phyloP scores from a whole-genome alignment of 2,797 vertebrate species.

The Odontamblyopus rebecca region DNA sequence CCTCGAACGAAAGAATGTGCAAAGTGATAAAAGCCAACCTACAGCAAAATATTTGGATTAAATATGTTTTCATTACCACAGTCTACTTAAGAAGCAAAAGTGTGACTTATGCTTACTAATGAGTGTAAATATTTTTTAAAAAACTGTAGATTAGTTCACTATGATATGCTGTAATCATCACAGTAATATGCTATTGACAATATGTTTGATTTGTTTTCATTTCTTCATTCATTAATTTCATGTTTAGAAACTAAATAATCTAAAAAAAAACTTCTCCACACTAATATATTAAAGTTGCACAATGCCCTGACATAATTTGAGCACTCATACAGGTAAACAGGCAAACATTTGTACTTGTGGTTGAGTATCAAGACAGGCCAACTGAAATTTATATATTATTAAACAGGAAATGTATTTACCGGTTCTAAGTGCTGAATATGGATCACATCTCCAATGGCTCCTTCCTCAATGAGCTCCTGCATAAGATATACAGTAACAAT shows the following conservation, averaged over 20 bases:
- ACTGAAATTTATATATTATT: not conserved
- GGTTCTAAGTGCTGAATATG: slow-evolving; percentile 88
- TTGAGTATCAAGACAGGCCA: not conserved
- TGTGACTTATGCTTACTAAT: no score
- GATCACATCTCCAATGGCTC: slow-evolving; percentile 79
- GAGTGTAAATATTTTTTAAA: no score
- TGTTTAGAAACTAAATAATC: not conserved
- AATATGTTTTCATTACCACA: not conserved
- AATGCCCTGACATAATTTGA: no score
- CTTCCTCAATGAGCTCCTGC: slow-evolving; percentile 78
- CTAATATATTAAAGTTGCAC: no score
- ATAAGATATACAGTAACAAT: not conserved
- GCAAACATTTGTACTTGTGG: not conserved
- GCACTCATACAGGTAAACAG: no score
- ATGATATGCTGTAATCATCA: no score
- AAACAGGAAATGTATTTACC: slow-evolving; percentile 57
- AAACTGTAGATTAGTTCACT: no score
- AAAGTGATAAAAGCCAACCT: slow-evolving; percentile 87
- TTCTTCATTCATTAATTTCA: not conserved
- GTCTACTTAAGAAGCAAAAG: no score
- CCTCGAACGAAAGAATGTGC: slow-evolving; percentile 87
- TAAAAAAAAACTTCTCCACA: no score
- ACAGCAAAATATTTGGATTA: slow-evolving; percentile 12
- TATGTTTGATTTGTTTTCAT: not conserved
- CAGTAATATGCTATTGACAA: no score